phyloP scores from a whole-genome alignment of 1,140 invertebrate genomes.

The Drosophila repletoides region DNA sequence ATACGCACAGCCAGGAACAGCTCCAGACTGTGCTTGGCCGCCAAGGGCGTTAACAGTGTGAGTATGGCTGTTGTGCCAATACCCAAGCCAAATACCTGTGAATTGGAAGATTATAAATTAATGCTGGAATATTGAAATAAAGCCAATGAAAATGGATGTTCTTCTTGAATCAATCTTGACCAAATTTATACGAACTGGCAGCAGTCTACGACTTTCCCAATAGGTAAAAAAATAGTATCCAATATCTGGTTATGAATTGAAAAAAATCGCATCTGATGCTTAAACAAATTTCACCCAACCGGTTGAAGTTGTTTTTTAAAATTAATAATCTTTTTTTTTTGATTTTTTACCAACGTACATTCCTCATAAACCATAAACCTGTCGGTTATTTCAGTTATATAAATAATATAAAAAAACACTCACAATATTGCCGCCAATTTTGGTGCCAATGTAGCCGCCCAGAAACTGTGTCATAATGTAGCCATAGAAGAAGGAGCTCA shows the following conservation, averaged over 20 bases:
- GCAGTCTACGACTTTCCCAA: no score
- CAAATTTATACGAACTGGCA: no score
- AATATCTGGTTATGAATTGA: no score
- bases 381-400: neutral
- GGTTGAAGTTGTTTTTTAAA: no score
- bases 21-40: conserved; percentile 88
- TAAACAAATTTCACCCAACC: no score
- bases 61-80: conserved; percentile 91
- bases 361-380: no score
- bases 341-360: no score
- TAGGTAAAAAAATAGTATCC: no score
- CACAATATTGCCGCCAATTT: conserved; percentile 88
- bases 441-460: conserved; percentile 89
- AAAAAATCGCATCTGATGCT: no score
- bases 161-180: no score
- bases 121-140: neutral
- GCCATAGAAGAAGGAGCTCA: conserved; percentile 95
- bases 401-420: conserved; percentile 59
- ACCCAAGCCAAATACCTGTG: conserved; percentile 89
- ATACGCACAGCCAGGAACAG: conserved; percentile 90
- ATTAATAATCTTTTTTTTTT: no score
- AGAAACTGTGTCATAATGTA: conserved; percentile 89
- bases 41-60: conserved; percentile 91
- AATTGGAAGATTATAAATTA: conserved; percentile 47
- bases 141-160: no score